Evolutionary conservation across 2,113 vertebrate genomes (phyloP).

Genomic region (Todiramphus chloris): DNA sequence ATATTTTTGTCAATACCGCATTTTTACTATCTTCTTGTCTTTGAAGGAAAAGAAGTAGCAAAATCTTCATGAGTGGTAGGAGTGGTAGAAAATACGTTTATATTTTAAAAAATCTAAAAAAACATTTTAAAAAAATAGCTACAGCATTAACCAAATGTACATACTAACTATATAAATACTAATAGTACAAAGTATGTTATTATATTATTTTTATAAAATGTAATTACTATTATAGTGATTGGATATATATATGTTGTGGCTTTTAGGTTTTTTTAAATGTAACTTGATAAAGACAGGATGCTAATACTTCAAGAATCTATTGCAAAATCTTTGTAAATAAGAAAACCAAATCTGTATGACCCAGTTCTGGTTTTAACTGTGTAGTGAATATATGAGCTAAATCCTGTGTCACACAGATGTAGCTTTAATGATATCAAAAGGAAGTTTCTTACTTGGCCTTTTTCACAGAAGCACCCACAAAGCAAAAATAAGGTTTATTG

Average conservation of each 20-base stretch:
- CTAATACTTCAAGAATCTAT: not conserved
- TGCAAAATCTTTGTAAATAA: not conserved
- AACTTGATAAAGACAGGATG: not conserved
- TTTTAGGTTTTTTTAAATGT: not conserved
- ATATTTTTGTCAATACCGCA: not conserved
- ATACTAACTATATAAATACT: too few relatives aligned
- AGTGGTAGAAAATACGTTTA: not conserved
- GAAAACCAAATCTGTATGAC: not conserved
- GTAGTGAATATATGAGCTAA: not conserved
- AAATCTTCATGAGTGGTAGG: not conserved
- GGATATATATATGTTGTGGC: not conserved
- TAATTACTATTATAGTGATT: not conserved
- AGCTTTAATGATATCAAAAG: not conserved
- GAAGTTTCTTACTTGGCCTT: not conserved
- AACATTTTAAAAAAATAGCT: accelerated
- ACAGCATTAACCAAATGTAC: not conserved
- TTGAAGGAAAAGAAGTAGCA: not conserved
- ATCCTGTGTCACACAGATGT: not conserved
- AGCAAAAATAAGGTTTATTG: too few relatives aligned
- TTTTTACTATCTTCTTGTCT: not conserved
- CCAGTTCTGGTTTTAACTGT: not conserved
- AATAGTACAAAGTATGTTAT: not conserved
- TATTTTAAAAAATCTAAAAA: not conserved
- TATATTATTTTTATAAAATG: not conserved
- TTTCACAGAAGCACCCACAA: too few relatives aligned